phyloP scores from a whole-genome alignment of 2,797 vertebrate genomes.

The Microcaecilia unicolor region DNA sequence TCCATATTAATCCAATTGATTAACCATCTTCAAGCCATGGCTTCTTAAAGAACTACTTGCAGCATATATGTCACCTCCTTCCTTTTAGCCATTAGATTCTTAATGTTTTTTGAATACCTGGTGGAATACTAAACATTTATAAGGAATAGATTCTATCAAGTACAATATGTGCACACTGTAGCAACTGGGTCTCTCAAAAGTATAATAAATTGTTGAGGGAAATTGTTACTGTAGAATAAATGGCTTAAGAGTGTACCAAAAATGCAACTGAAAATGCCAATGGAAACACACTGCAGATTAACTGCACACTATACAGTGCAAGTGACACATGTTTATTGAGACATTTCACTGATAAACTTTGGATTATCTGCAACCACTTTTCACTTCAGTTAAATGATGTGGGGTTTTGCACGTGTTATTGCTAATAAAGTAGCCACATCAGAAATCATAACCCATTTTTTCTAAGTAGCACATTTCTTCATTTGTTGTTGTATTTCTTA shows the following conservation, averaged over 20 bases:
- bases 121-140: slow-evolving; percentile 35
- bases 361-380: slow-evolving; percentile 15
- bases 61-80: slow-evolving; percentile 28
- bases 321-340: slow-evolving; percentile 23
- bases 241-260: slow-evolving; percentile 41
- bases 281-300: slow-evolving; percentile 39
- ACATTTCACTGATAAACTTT: slow-evolving; percentile 22
- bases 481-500: too few species aligned
- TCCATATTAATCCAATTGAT: slow-evolving; percentile 33
- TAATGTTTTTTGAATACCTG: slow-evolving; percentile 42
- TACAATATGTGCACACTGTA: slow-evolving; percentile 3
- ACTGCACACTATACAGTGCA: slow-evolving; percentile 35
- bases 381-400: too few species aligned
- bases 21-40: slow-evolving; percentile 24
- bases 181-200: slow-evolving; percentile 25
- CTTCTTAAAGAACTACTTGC: slow-evolving; percentile 25
- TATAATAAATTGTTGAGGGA: slow-evolving; percentile 32
- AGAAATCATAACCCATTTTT: too few species aligned
- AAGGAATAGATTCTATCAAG: slow-evolving; percentile 20
- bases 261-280: slow-evolving; percentile 38
- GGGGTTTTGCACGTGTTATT: too few species aligned
- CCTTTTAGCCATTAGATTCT: slow-evolving; percentile 36
- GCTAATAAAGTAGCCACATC: too few species aligned
- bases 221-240: slow-evolving; percentile 41
- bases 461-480: too few species aligned